phyloP scores from a whole-genome alignment of 2,888 invertebrate genomes.

The Noctua janthina region DNA sequence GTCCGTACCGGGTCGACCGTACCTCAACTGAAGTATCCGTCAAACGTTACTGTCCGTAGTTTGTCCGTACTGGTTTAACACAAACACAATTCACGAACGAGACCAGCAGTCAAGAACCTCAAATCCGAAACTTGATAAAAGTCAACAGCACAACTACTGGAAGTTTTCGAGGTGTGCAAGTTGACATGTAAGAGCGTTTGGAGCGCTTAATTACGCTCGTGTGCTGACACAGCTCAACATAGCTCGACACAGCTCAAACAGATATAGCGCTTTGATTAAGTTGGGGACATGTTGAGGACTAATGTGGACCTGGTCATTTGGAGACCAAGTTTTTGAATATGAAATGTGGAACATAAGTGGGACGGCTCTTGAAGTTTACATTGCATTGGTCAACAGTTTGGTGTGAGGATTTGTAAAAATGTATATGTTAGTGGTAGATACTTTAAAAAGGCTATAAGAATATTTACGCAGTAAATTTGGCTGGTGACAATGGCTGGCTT shows the following conservation, averaged over 20 bases:
- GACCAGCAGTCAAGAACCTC: slow-evolving; percentile 32
- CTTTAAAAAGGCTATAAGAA: not conserved
- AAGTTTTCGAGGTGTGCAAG: slow-evolving; percentile 41
- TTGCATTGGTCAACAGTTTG: slow-evolving; percentile 2
- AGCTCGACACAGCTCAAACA: slow-evolving; percentile 35
- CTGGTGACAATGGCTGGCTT: not conserved
- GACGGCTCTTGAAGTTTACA: not conserved
- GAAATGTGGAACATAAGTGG: not conserved
- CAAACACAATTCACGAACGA: not conserved
- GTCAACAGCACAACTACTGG: slow-evolving; percentile 34
- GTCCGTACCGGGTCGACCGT: not conserved
- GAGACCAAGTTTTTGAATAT: slow-evolving; percentile 14
- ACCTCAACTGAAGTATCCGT: not conserved
- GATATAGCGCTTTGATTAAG: slow-evolving; percentile 48
- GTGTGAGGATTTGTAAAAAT: not conserved
- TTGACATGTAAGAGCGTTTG: slow-evolving; percentile 39
- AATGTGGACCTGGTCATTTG: slow-evolving; percentile 23
- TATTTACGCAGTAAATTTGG: not conserved
- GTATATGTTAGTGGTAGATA: not conserved
- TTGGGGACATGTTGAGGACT: slow-evolving; percentile 34
- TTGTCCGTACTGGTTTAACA: not conserved
- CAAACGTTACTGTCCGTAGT: not conserved
- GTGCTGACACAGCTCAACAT: slow-evolving; percentile 36
- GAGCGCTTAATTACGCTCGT: slow-evolving; percentile 50
- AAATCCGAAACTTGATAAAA: slow-evolving; percentile 41